A percentile compares a stretch with the other conserved stretches of the same genome.
Conservation (phyloP, 2,888 invertebrate species). For the Ashinkailepas kermadecensis region DNA sequence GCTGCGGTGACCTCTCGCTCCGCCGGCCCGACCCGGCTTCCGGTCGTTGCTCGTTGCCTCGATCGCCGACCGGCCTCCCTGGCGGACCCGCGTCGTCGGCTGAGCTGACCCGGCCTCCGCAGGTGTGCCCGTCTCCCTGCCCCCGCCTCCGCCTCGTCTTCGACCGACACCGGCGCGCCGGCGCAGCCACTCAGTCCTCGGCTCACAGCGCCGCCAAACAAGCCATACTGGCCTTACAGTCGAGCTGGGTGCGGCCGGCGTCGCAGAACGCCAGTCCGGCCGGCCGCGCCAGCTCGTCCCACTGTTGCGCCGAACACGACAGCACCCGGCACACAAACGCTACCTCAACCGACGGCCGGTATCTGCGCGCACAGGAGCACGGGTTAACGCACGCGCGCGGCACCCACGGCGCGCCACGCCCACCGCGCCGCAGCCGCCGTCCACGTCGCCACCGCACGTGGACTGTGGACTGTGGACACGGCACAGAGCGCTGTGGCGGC, state of each 20-base stretch:
- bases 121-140: background rate
- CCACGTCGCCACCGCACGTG: background rate
- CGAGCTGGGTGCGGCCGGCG: constrained; percentile 62
- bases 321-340: constrained; percentile 45
- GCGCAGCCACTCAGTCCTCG: too few species aligned
- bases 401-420: too few species aligned
- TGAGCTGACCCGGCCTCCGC: background rate
- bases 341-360: constrained; percentile 83
- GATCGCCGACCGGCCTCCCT: too few species aligned
- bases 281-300: constrained; percentile 65
- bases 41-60: too few species aligned
- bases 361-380: constrained; percentile 53
- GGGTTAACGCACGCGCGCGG: background rate
- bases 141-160: background rate
- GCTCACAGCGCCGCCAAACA: constrained; percentile 11
- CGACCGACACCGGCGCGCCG: background rate
- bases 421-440: too few species aligned
- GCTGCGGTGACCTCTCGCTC: too few species aligned
- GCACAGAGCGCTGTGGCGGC: too few species aligned
- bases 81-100: too few species aligned
- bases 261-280: constrained; percentile 63
- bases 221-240: constrained; percentile 68
- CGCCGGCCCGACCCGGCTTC: too few species aligned
- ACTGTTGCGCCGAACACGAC: background rate
- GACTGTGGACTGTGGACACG: too few species aligned